Evolutionary conservation across 2,888 invertebrate genomes (phyloP), one percentile per base, ranked within the genome.

Genomic region (Drosophila niveifrons): DNA sequence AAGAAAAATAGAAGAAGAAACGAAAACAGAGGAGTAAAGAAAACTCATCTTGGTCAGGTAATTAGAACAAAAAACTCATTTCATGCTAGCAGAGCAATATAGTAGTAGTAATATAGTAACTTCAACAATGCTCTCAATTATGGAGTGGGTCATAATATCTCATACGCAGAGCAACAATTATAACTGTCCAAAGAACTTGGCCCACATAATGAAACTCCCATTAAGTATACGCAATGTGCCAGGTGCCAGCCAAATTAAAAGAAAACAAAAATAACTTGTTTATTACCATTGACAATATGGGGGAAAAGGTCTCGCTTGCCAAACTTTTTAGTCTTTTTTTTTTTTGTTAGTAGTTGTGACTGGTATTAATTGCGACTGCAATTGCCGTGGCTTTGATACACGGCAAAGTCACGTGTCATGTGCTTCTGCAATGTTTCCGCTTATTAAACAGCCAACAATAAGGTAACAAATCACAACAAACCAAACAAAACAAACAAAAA

Each of bases 51-150:
- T 65, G 62, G 46, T 43, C 41, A 66, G 58, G 72, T 75, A 86
- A 82, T 78, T 78, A 78, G 82, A 78, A 80, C 68, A 62, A 72
- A 66, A 82, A 79, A 56, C 65, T 43, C 67, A 81, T 73, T 66
- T 70, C 34, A 61, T 68, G 51, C 62, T 29, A 34, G 52, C 62
- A 51, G 41, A 65, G 55, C 58, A 62, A 77, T 65, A 23, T 23
- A 17, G 17, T 17, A 23, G 6, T 23, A 23, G 23, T 23, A 23
- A 23, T 6, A 23, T 23, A 23, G 23, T 6, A 50, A 66, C 50
- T 65, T 61, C 3, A 51, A 58, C 58, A 58, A 51, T 48, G 43
- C 58, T 52, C 57, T 50, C 51, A 50, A 58, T 57, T 65, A 50
- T 31, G 47, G 23, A 28, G 39, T 10, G 43, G 43, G 55, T 34